Evolutionary conservation across 92 coral and sea anemone genomes (phyloP), one percentile per base, ranked within the genome.

Genomic region (Palythoa grandis): DNA sequence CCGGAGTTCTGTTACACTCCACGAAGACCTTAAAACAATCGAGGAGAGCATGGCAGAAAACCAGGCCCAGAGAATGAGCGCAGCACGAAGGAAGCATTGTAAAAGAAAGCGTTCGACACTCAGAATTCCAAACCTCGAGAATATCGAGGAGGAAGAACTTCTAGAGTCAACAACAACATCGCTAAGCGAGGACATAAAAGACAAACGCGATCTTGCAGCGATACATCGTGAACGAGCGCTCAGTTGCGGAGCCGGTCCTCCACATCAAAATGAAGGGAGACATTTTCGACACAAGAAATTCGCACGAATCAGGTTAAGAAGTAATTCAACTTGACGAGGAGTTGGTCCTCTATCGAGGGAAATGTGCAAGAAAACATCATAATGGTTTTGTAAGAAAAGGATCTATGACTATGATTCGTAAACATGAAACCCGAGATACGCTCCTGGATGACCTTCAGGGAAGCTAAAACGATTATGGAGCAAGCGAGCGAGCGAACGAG

Each of bases 161-260:
- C 47, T 47, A 22, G 85, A 65, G 63, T 73, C 84, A 8, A 65
- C 20, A 20, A 40, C 15, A 20, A 40, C 15, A 63, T 15, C 67
- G 82, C 82, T 22, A 7, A 67, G 20, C 60, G 85, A 80, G 3
- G 74, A 65, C 23, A 29, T 29, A 29, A 23, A 22, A 0, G 85
- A 47, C 43, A 65, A 68, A 14, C 85, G 85, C 54, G 85, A 80
- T 14, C 60, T 80, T 15, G 85, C 85, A 13, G 65, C 85, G 4
- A 80, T 80, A 25, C 85, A 80, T 39, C 85, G 85, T 6, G 85
- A 80, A 52, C 85, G 85, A 22, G 85, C 85, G 7, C 73, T 80
- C 15, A 66, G 74, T 15, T 80, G 85, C 25, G 74, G 74, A 7
- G 74, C 85, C 20, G 61, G 38, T 4, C 14, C 43, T 66, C 72